Base-by-base conservation (phyloP, 1,140 invertebrate genomes). In the Orussus abietinus region DNA sequence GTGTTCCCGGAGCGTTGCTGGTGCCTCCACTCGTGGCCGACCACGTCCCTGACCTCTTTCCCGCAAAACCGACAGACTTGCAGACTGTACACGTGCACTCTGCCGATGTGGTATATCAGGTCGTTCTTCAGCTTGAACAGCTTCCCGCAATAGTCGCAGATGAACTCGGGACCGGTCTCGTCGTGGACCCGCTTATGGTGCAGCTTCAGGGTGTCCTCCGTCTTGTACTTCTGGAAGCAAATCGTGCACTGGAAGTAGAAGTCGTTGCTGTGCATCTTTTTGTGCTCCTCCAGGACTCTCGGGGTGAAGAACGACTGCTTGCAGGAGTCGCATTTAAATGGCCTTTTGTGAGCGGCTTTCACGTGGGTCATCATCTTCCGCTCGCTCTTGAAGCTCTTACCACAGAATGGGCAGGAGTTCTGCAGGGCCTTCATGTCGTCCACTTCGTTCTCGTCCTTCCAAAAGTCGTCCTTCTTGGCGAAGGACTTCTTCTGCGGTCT, bases 221-320 rank as follows among this genome's bases (percentile, higher is more conserved):
- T 60, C 33, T 66, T 75, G 1, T 74, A 61, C 25, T 72, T 74
- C 38, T 69, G 57, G 32, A 75, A 68, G 39, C 75, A 76, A 1
- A 62, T 22, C 0, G 19, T 1, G 12, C 58, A 59, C 28, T 57
- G 33, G 7, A 57, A 49, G n/a, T 48, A 56, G 2, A 34, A 38
- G 18, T 45, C 28, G 6, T 31, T 48, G 5, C 41, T 38, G 25
- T 61, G 60, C 3, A 42, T 48, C 11, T 50, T 53, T 6, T 42
- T 33, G 21, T 61, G 55, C 3, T 49, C 30, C 9, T 47, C 32
- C 3, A 63, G 31, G 0, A 14, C 17, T 5, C 32, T 21, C 2
- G 36, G n/a, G 2, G 42, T 48, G 2, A 42, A 47, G 25, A 47
- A 57, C 36, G 42, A 69, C 53, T 1, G 63, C 51, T 42, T 65